Evolutionary conservation across 2,113 vertebrate genomes (phyloP).

Genomic region (Anoura caudifer): DNA sequence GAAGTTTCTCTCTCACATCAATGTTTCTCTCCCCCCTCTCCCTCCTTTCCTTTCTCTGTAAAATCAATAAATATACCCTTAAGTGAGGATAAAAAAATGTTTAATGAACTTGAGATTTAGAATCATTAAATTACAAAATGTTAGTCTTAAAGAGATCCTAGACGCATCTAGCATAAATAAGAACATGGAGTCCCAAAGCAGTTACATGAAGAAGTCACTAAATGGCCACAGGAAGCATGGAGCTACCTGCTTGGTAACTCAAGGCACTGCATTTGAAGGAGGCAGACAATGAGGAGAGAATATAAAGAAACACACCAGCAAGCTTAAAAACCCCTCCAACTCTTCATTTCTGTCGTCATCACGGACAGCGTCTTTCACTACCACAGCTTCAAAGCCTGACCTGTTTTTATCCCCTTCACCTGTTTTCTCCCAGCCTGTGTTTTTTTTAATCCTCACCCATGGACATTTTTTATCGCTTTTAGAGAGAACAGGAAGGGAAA

Average conservation of each 20-base stretch:
- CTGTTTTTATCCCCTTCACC: not conserved
- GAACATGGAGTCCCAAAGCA: not conserved
- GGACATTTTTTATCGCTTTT: no score
- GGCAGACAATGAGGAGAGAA: not conserved
- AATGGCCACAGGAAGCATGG: not conserved
- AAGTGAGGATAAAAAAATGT: not conserved
- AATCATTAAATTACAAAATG: not conserved
- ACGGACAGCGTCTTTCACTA: not conserved
- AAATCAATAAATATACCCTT: no score
- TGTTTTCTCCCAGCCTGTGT: no score
- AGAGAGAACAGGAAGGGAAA: no score
- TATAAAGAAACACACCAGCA: not conserved
- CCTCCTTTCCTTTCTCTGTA: no score
- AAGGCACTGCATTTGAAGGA: not conserved
- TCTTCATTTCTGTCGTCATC: not conserved
- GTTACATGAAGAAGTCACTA: not conserved
- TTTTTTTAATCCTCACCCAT: no score
- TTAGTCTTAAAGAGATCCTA: not conserved
- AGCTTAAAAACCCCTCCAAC: not conserved
- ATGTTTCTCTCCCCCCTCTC: no score
- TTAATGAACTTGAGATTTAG: conserved; percentile 16
- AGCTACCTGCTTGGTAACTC: not conserved
- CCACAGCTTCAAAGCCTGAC: not conserved
- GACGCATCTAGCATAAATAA: not conserved
- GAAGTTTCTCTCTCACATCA: no score